These are phyloP conservation scores for Perognathus longimembris DNA, from an alignment of 2,113 vertebrate genomes.

Conservation along the genomic window DNA sequence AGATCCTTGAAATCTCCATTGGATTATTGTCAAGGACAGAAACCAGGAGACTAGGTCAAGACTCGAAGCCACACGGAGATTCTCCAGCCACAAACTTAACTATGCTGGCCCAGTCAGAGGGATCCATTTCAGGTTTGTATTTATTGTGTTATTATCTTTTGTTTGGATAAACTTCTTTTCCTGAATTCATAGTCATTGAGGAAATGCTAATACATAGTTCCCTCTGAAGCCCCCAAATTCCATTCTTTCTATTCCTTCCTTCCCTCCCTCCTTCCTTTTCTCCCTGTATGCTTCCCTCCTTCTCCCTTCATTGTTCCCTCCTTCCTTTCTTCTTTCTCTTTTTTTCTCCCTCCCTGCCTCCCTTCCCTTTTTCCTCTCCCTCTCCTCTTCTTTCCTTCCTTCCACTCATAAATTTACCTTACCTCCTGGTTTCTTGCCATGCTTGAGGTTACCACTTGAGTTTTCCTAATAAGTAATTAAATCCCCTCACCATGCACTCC, in stretches of 20 bases:
- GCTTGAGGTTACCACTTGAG: slow-evolving; percentile 63
- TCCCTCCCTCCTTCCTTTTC: too few species aligned
- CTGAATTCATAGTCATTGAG: background rate
- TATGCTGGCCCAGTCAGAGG: background rate
- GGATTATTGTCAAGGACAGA: background rate
- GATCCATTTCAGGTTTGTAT: background rate
- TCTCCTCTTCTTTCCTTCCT: background rate
- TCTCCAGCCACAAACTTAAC: background rate
- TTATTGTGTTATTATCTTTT: background rate
- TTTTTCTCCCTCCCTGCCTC: too few species aligned
- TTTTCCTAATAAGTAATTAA: slow-evolving; percentile 84
- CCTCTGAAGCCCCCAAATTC: background rate
- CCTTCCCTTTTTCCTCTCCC: too few species aligned
- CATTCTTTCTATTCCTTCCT: background rate
- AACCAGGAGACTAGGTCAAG: background rate
- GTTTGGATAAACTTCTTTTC: background rate
- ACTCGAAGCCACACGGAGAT: background rate
- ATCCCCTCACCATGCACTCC: slow-evolving; percentile 74
- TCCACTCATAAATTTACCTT: background rate
- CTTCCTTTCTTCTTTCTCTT: background rate
- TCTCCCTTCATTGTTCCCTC: too few species aligned
- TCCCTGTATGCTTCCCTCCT: background rate
- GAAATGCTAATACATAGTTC: background rate
- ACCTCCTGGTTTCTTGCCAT: slow-evolving; percentile 71
- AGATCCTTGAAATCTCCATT: background rate